Evolutionary conservation across 2,888 invertebrate genomes (phyloP), one percentile per base, ranked within the genome.

Genomic region (Acanthoscelides obtectus): DNA sequence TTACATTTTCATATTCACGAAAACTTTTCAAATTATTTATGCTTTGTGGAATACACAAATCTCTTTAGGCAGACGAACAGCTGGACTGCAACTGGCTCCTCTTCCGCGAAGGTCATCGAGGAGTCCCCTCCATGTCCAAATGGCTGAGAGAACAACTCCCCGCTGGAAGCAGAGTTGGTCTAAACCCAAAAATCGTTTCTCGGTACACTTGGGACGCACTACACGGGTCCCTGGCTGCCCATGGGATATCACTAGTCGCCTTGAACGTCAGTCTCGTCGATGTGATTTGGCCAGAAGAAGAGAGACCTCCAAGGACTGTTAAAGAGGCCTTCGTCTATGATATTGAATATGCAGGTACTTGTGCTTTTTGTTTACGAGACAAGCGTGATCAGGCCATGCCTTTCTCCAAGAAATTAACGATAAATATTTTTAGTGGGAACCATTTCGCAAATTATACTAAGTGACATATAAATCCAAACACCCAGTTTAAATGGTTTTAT

Each of bases 31-130:
- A n/a, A n/a, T n/a, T n/a, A n/a, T n/a, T n/a, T n/a, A n/a, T n/a
- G n/a, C n/a, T n/a, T n/a, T n/a, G n/a, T n/a, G n/a, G n/a, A n/a
- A n/a, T n/a, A n/a, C n/a, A n/a, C n/a, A n/a, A n/a, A n/a, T n/a
- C 25, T 25, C 3, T 25, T 25, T 12, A 45, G 82, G 98, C 98
- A 0, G 91, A 94, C 70, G 88, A 91, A 27, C 90, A 95, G 81
- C 86, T 99, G 67, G 93, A 95, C 78, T 94, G 94, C 84, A 92
- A 95, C 77, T 99, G 99, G 99, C 89, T 90, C 20, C 89, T 99
- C 22, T 93, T 95, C 88, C 92, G 93, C 79, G 89, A 90, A 70
- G 94, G 94, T 69, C 88, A 89, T 73, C 86, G 87, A 19, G 87
- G 88, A 72, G 89, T 90, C 68, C 89, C 89, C 0, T 87, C 88